Conservation (phyloP, 1,140 invertebrate species). For the Drosophila navojoa region DNA sequence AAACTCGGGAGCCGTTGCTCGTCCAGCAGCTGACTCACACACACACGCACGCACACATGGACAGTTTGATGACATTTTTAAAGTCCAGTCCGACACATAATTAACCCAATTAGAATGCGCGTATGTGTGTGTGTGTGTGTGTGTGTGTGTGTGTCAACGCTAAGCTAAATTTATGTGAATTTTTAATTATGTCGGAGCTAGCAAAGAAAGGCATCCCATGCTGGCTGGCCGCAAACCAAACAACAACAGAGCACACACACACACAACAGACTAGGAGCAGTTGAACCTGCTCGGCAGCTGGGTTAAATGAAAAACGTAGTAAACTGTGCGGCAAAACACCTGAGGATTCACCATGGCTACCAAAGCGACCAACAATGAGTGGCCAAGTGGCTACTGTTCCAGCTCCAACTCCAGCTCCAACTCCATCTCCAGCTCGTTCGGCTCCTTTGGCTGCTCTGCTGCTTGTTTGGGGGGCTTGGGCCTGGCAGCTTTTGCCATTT, state of each 20-base stretch:
- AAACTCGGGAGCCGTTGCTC: constrained; percentile 20
- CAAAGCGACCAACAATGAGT: constrained; percentile 73
- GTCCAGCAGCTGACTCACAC: constrained; percentile 54
- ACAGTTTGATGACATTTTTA: constrained; percentile 70
- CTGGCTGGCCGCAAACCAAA: constrained; percentile 64
- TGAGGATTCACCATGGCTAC: constrained; percentile 81
- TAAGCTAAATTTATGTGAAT: constrained; percentile 83
- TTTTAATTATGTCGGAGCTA: constrained; percentile 75
- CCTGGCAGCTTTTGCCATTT: constrained; percentile 79
- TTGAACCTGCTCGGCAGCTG: constrained; percentile 39
- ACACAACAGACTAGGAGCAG: background rate
- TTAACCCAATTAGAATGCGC: constrained; percentile 81
- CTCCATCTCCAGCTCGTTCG: background rate
- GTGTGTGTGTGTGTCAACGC: constrained; percentile 58
- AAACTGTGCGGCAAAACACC: constrained; percentile 82
- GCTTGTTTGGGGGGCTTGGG: constrained; percentile 47
- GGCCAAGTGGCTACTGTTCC: constrained; percentile 67
- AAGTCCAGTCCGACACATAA: constrained; percentile 81
- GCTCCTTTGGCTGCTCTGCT: background rate
- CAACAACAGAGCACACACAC: constrained; percentile 42
- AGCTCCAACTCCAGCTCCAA: constrained; percentile 19
- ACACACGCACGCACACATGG: constrained; percentile 1
- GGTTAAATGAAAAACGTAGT: constrained; percentile 82
- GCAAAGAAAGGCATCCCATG: constrained; percentile 46
- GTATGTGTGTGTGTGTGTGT: constrained; percentile 21